Conservation (phyloP, 1,140 invertebrate genomes). For the Nasonia vitripennis region DNA sequence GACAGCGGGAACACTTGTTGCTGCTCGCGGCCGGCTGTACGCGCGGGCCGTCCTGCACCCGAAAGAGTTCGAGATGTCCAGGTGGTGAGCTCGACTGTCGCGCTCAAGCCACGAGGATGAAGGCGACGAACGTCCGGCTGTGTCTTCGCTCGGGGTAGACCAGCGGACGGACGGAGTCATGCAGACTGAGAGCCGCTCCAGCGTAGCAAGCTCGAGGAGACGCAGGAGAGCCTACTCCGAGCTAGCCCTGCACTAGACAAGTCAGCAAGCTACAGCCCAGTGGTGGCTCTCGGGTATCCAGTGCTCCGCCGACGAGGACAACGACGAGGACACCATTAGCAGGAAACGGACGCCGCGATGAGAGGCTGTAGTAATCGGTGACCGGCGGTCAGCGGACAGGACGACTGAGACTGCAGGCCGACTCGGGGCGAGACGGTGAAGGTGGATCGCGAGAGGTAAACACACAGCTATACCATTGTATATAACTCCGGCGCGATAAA, state of each 20-base stretch:
- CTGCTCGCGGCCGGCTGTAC: constrained; percentile 20
- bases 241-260: background rate
- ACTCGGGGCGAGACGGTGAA: background rate
- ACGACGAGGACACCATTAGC: background rate
- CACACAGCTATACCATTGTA: background rate
- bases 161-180: background rate
- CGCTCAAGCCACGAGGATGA: background rate
- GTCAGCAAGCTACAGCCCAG: background rate
- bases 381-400: background rate
- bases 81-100: background rate
- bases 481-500: too few species aligned
- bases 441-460: constrained; percentile 18
- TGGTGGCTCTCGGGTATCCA: background rate
- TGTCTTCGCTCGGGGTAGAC: background rate
- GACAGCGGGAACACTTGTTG: constrained; percentile 51
- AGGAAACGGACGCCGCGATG: background rate
- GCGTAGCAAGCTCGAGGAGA: constrained; percentile 21
- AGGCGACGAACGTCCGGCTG: background rate
- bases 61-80: background rate
- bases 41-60: background rate
- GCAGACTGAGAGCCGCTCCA: background rate
- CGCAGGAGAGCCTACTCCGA: background rate
- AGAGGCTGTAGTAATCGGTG: background rate
- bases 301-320: too few species aligned
- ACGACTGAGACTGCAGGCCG: constrained; percentile 5